Evolutionary conservation across 2,113 vertebrate species (phyloP), one percentile per base, ranked within the genome.

Genomic region (Alexandromys fortis): DNA sequence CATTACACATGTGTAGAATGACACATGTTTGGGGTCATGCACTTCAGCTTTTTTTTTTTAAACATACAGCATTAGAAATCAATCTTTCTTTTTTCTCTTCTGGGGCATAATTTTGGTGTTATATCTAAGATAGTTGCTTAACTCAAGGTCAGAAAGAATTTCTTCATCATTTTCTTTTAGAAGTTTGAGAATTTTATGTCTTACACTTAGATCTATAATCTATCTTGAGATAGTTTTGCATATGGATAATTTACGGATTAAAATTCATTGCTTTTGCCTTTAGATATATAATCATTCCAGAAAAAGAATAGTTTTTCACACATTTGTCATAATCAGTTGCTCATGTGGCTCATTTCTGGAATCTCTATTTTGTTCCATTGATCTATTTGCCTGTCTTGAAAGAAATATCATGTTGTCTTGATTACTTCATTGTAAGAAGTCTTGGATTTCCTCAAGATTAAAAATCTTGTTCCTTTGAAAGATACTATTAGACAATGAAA

Each of bases 181-280:
- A 79, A 79, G 63, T 95, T 94, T 92, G 61, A 82, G 58, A 90
- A 70, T 92, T 92, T 97, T 92, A 73, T 47, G 45, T 65, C 90
- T 92, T 86, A 75, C 4, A 79, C 92, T 87, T 95, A 95, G 49
- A 88, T 52, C 79, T 95, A 49, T 90, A 45, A 78, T 88, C 38
- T 95, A 89, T 52, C 86, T 79, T 96, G 86, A 95, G 35, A 73
- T 95, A 58, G 86, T 83, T 90, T 96, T 92, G 35, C 72, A 88
- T 90, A 90, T 73, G 17, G 42, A n/a, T 26, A 55, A 90, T 28
- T 92, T 87, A 83, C 67, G 14, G 68, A 72, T 55, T 92, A 38
- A 96, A 95, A 65, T 94, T 88, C 55, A 88, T 17, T 91, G 21
- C 9, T 83, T 94, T 91, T 95, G 33, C 22, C 83, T 92, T 47